Base-by-base conservation (phyloP, 2,888 invertebrate genomes). In the Hipparchia semele region DNA sequence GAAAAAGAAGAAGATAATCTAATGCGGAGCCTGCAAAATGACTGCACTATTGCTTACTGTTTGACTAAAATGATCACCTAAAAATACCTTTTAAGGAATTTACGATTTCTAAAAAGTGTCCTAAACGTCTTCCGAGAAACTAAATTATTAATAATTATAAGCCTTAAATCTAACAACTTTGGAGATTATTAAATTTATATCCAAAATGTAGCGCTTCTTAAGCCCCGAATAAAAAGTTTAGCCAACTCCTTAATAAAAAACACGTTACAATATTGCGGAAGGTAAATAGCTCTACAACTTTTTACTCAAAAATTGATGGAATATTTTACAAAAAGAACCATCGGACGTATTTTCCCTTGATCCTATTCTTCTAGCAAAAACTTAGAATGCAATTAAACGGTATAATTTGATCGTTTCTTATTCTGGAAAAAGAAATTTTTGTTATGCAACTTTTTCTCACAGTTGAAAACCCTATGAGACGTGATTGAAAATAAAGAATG, bases 241-340 rank as follows among this genome's bases (percentile, higher is more conserved):
- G 65, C 51, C 51, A 9, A 65, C 51, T 65, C 51, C 51, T 12
- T 12, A 65, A 33, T 65, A 65, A 53, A 65, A 65, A 10, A 53
- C 53, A 51, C 53, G 12, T 53, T 12, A 33, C 33, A 53, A 53
- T 53, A 10, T 39, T 53, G 33, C 33, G 53, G 6, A 12, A 65
- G 23, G 13, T 9, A 51, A 53, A 65, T 12, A 33, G 49, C 13
- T 51, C 10, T 9, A 23, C 51, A 23, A 49, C 13, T 64, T 64
- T 62, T 3, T 7, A 4, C n/a, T n/a, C n/a, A 49, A 49, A 49
- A 13, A 58, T 56, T 56, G n/a, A 23, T 8, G 58, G 58, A 58
- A 58, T 58, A 23, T 58, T 58, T 58, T 23, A 1, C 53, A 53
- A 58, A 2, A 23, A 58, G 13, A 23, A 23, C 13, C 13, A 13